Evolutionary conservation across 2,113 vertebrate species (phyloP).

Genomic region (Neomonachus schauinslandi): DNA sequence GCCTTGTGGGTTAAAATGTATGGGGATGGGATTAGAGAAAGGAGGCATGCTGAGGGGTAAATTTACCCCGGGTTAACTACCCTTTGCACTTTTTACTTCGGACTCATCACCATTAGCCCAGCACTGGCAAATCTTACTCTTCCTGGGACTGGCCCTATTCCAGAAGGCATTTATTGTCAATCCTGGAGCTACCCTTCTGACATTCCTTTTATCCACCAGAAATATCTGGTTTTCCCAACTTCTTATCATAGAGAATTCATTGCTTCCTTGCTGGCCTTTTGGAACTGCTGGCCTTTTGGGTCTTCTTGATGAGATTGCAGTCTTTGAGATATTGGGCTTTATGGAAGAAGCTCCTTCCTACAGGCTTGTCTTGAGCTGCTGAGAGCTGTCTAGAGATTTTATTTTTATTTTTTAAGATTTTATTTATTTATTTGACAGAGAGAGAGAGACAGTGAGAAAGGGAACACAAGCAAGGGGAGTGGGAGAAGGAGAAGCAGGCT

Average conservation of each 20-base stretch:
- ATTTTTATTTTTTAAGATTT: no score
- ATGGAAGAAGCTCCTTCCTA: background rate
- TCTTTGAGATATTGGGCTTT: background rate
- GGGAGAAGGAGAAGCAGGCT: no score
- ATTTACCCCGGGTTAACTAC: background rate
- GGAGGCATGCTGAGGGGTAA: background rate
- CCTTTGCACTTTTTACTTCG: background rate
- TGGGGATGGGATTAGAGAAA: background rate
- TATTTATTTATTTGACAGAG: no score
- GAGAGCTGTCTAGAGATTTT: background rate
- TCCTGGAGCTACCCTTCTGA: background rate
- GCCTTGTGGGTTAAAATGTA: background rate
- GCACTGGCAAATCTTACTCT: background rate
- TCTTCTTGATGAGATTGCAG: background rate
- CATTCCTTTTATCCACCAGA: background rate
- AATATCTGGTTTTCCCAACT: background rate
- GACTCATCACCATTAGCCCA: background rate
- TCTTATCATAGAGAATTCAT: background rate
- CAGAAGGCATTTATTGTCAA: background rate
- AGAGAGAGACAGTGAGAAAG: no score
- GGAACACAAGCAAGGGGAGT: no score
- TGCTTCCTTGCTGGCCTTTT: background rate
- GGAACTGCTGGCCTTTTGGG: background rate
- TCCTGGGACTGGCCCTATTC: background rate
- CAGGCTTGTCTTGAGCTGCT: background rate